phyloP scores from a whole-genome alignment of 2,888 invertebrate genomes.

The Cotesia congregata region DNA sequence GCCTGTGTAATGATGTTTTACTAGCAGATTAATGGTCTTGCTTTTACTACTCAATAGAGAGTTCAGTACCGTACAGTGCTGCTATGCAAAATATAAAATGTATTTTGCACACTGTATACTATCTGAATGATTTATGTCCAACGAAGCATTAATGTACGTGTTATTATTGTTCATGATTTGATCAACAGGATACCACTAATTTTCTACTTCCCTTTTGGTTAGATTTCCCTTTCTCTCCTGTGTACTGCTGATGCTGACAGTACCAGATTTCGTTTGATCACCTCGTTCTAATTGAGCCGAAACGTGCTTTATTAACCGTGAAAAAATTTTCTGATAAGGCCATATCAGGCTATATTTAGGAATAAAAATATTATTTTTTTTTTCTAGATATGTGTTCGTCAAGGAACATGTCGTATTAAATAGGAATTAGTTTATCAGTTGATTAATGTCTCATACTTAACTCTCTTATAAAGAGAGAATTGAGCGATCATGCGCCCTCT shows the following conservation, averaged over 20 bases:
- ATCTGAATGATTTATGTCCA: constrained; percentile 4
- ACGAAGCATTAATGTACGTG: constrained; percentile 1
- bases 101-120: constrained; percentile 2
- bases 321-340: no score
- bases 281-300: background rate
- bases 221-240: background rate
- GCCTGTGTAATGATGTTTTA: constrained; percentile 3
- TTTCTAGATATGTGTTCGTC: no score
- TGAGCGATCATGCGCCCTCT: no score
- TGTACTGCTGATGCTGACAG: background rate
- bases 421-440: no score
- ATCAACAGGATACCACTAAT: constrained; percentile 41
- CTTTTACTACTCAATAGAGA: background rate
- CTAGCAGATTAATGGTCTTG: background rate
- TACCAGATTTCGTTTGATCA: constrained; percentile 34
- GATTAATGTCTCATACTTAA: no score
- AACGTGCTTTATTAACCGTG: background rate
- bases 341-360: no score
- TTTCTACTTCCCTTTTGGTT: constrained; percentile 19
- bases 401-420: no score
- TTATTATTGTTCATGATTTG: constrained; percentile 38
- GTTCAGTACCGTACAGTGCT: background rate
- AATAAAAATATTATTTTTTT: no score
- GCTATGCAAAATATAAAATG: background rate
- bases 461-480: no score